These are phyloP conservation scores for Momotus momota DNA, from an alignment of 2,797 vertebrate species.

Conservation along the genomic window DNA sequence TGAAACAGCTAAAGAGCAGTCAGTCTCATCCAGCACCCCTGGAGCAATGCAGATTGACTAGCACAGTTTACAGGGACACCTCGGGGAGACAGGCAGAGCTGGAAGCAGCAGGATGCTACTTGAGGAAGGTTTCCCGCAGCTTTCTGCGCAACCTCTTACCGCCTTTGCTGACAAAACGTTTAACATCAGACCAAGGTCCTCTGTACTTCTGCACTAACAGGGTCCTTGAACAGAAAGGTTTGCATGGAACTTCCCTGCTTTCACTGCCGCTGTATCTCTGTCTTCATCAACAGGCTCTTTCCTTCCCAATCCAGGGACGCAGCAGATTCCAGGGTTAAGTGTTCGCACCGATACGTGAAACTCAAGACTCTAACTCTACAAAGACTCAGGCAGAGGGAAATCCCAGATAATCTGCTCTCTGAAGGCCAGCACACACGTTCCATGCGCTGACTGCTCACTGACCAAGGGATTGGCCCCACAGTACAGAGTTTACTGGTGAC, in stretches of 20 bases:
- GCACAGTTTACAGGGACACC: neutral
- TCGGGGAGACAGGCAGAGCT: neutral
- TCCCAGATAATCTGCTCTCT: neutral
- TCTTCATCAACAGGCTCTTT: neutral
- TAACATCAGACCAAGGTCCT: neutral
- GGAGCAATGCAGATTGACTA: neutral
- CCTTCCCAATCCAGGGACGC: neutral
- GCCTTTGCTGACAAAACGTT: neutral
- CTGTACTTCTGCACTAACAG: neutral
- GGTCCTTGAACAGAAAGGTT: neutral
- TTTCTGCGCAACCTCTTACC: neutral
- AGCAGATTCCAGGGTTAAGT: neutral
- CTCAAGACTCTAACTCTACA: neutral
- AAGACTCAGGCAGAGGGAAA: neutral
- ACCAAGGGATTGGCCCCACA: neutral
- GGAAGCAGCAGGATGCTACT: neutral
- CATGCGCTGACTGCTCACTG: neutral
- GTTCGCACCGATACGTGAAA: accelerated
- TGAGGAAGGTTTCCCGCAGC: neutral
- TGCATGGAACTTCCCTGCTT: neutral
- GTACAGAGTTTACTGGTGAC: neutral
- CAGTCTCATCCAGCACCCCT: neutral
- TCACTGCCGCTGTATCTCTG: neutral
- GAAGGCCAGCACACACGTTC: neutral
- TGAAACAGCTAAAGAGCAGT: neutral